Conservation (phyloP, 2,888 invertebrate species). For the Drosophila algonquin region DNA sequence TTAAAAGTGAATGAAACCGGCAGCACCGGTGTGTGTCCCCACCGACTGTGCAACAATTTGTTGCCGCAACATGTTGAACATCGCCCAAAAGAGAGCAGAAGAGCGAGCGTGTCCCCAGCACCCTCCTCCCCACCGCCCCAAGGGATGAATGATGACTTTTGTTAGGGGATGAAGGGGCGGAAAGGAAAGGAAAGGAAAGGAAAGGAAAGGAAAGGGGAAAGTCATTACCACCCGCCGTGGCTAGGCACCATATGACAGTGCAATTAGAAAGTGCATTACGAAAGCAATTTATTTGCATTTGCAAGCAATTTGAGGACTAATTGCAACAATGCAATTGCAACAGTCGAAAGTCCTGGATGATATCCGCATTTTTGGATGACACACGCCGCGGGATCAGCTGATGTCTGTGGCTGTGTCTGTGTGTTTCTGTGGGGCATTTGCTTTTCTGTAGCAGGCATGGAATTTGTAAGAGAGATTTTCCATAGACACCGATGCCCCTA, state of each 20-base stretch:
- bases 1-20: constrained; percentile 61
- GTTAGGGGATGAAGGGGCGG: neutral
- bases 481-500: no score
- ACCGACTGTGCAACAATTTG: constrained; percentile 72
- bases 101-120: neutral
- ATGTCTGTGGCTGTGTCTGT: no score
- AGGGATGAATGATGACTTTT: neutral
- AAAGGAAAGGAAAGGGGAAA: no score
- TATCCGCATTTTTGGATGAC: no score
- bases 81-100: neutral
- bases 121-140: no score
- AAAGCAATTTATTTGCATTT: constrained; percentile 30
- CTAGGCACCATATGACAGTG: neutral
- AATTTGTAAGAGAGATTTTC: no score
- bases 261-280: constrained; percentile 26
- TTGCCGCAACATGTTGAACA: constrained; percentile 59
- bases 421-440: no score
- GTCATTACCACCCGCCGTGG: neutral
- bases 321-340: constrained; percentile 4
- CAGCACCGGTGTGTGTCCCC: constrained; percentile 19
- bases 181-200: no score
- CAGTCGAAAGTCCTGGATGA: neutral
- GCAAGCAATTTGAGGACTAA: constrained; percentile 16
- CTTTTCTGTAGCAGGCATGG: no score
- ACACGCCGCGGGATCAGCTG: no score